These are phyloP conservation scores for Epistrophe eligans DNA, from an alignment of 2,888 invertebrate species.

Conservation along the genomic window DNA sequence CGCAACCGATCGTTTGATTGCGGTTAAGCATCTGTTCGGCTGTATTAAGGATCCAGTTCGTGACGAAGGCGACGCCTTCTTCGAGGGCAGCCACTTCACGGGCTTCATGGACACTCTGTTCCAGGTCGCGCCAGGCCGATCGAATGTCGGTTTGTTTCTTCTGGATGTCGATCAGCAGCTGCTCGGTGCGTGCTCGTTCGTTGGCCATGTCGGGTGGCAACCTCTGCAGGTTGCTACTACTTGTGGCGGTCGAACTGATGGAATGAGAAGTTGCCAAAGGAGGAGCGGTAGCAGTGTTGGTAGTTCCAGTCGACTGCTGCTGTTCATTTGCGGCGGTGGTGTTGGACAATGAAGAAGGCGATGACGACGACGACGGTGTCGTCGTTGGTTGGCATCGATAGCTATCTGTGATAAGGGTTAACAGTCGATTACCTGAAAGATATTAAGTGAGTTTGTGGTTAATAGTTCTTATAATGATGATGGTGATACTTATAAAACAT, in stretches of 20 bases:
- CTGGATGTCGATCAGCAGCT: conserved; percentile 85
- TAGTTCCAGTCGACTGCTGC: conserved; percentile 67
- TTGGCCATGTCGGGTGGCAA: conserved; percentile 87
- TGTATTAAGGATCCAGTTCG: conserved; percentile 91
- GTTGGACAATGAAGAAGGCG: conserved; percentile 34
- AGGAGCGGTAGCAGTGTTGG: conserved; percentile 23
- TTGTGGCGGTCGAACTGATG: conserved; percentile 40
- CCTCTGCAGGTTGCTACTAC: conserved; percentile 70
- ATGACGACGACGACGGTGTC: conserved; percentile 43
- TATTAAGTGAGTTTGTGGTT: conserved; percentile 70
- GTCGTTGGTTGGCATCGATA: conserved; percentile 79
- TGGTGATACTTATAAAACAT: conserved; percentile 36
- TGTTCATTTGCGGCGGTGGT: conserved; percentile 53
- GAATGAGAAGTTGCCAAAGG: conserved; percentile 57
- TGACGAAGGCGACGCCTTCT: conserved; percentile 88
- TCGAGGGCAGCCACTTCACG: conserved; percentile 87
- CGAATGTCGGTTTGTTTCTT: conserved; percentile 86
- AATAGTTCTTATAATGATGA: conserved; percentile 19
- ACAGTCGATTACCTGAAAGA: conserved; percentile 82
- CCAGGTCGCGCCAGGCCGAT: conserved; percentile 86
- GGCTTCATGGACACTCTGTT: conserved; percentile 86
- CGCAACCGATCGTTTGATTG: conserved; percentile 89
- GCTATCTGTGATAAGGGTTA: conserved; percentile 82
- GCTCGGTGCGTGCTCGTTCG: conserved; percentile 86
- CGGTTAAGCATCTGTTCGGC: conserved; percentile 90